Conservation (phyloP, 2,888 invertebrate species). For the Tetragonula carbonaria region DNA sequence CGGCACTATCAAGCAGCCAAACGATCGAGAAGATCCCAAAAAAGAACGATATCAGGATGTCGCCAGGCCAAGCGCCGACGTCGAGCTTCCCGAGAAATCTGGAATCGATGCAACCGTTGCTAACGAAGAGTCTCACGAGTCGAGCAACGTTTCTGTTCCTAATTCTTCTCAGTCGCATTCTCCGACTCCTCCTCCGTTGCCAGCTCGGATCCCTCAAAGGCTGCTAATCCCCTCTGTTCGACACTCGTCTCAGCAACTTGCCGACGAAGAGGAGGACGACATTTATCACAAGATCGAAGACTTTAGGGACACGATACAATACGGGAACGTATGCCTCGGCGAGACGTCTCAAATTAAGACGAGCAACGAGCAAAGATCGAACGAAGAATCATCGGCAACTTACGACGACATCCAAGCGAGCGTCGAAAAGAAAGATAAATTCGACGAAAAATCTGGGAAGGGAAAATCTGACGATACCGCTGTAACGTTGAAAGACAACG, state of each 20-base stretch:
- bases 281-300: slow-evolving; percentile 81
- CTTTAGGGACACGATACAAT: slow-evolving; percentile 63
- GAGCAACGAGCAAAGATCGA: neutral
- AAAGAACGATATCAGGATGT: slow-evolving; percentile 41
- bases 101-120: neutral
- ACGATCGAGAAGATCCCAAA: neutral
- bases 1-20: neutral
- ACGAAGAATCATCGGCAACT: slow-evolving; percentile 25
- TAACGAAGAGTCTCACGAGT: neutral
- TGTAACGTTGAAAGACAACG: neutral
- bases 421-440: neutral
- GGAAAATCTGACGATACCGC: slow-evolving; percentile 54
- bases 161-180: neutral
- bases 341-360: neutral
- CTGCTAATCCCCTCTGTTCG: slow-evolving; percentile 74
- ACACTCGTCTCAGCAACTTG: slow-evolving; percentile 40
- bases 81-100: neutral
- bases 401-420: slow-evolving; percentile 71
- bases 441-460: neutral
- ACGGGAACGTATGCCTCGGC: slow-evolving; percentile 66
- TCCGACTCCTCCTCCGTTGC: slow-evolving; percentile 69
- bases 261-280: slow-evolving; percentile 77
- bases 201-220: slow-evolving; percentile 71
- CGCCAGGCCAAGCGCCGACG: neutral
- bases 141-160: neutral